Evolutionary conservation across 2,888 invertebrate species (phyloP), one percentile per base, ranked within the genome.

Genomic region (Tetanocera ferruginea): DNA sequence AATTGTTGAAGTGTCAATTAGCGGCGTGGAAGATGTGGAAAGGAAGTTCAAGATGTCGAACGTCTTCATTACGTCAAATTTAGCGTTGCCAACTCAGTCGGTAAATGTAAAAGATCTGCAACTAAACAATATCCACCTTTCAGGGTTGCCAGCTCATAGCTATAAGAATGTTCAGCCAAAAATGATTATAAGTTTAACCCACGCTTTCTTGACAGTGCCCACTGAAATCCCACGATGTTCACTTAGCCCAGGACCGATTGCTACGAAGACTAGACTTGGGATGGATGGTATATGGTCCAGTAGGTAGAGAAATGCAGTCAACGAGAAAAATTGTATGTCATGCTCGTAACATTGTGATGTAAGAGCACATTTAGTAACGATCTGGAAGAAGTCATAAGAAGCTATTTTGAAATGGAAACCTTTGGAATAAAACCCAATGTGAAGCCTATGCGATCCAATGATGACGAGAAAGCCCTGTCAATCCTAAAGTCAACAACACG

Each of bases 41-140:
- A 9, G 43, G 14, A 67, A 67, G 17, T 67, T n/a, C 23, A 34
- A 37, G 23, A 67, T 67, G 43, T 67, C 14, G 49, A 67, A 67
- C 9, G 67, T 67, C n/a, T n/a, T n/a, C n/a, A n/a, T n/a, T n/a
- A n/a, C n/a, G n/a, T n/a, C n/a, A n/a, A n/a, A n/a, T n/a, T n/a
- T n/a, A n/a, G n/a, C n/a, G n/a, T n/a, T n/a, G n/a, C n/a, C n/a
- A n/a, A n/a, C n/a, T n/a, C n/a, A 5, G 37, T 67, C 49, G 49
- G 8, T 49, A 49, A 14, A 49, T 49, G 49, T 49, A 9, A 14
- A 14, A 49, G 14, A 49, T 49, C 6, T 14, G 34, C 25, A 25
- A 11, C n/a, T n/a, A 19, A 14, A 4, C 5, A 28, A 9, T 3
- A 11, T 4, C 14, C 14, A 9, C 49, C 49, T 49, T 9, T 14